A percentile compares a stretch with the other conserved stretches of the same genome.
Evolutionary conservation across 2,113 vertebrate species (phyloP).

Genomic region (Poeciliopsis prolifica): DNA sequence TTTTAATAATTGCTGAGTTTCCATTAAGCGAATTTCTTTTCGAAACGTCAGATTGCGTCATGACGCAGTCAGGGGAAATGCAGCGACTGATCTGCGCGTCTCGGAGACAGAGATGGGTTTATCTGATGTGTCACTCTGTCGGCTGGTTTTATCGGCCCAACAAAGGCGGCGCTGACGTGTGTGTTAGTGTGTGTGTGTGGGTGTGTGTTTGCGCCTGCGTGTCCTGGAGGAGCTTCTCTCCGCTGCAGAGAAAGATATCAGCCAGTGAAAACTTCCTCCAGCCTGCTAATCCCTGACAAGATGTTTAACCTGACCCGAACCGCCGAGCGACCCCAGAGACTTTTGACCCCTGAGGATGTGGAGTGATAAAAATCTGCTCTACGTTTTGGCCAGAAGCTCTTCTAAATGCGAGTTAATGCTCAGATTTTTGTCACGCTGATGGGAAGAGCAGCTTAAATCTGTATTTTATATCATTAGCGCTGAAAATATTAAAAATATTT

Average conservation of each 20-base stretch:
- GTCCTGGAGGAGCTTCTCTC: conserved; percentile 49
- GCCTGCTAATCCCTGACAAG: conserved; percentile 71
- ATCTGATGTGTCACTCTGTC: conserved; percentile 50
- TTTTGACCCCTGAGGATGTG: conserved; percentile 57
- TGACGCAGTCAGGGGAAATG: too few relatives aligned
- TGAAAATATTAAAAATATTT: neutral
- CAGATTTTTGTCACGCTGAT: conserved; percentile 48
- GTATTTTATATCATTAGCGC: conserved; percentile 3
- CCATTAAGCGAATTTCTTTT: too few relatives aligned
- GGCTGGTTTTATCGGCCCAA: conserved; percentile 50
- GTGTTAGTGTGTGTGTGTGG: too few relatives aligned
- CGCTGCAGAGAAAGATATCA: conserved; percentile 51
- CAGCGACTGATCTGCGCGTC: conserved; percentile 7
- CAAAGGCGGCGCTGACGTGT: conserved; percentile 46
- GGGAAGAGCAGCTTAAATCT: conserved; percentile 24
- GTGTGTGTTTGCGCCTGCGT: conserved; percentile 16
- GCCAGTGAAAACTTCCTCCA: conserved; percentile 69
- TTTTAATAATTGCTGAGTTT: too few relatives aligned
- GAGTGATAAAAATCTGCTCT: conserved; percentile 54
- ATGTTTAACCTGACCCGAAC: conserved; percentile 78
- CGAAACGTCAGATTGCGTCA: too few relatives aligned
- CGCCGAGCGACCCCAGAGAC: conserved; percentile 64
- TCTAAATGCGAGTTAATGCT: conserved; percentile 39
- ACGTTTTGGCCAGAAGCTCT: conserved; percentile 24
- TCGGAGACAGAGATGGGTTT: conserved; percentile 23